phyloP scores from a whole-genome alignment of 2,888 invertebrate genomes.

The Campoplex capitator region DNA sequence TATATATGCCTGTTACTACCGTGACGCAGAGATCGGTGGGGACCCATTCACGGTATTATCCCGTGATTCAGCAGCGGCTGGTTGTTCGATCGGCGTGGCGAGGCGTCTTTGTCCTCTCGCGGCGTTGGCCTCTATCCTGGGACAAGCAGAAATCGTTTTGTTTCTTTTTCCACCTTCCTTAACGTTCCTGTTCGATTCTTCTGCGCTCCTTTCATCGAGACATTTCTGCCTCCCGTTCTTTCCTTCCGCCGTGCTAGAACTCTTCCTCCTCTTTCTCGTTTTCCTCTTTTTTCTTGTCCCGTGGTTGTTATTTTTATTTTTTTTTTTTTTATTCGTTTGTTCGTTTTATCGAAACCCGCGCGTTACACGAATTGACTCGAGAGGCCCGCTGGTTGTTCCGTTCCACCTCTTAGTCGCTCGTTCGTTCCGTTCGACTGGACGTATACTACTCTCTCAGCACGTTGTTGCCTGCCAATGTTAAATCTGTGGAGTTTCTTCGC shows the following conservation, averaged over 20 bases:
- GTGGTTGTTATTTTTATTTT: constrained; percentile 18
- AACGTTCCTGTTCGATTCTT: constrained; percentile 56
- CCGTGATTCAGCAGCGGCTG: constrained; percentile 74
- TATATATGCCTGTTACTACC: constrained; percentile 49
- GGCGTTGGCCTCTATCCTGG: constrained; percentile 56
- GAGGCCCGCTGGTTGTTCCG: constrained; percentile 59
- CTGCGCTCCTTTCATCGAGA: constrained; percentile 19
- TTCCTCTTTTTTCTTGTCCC: constrained; percentile 10
- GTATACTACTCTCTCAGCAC: constrained; percentile 44
- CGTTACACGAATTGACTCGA: constrained; percentile 63
- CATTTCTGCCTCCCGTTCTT: constrained; percentile 50
- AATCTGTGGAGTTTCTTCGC: constrained; percentile 37
- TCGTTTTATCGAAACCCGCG: constrained; percentile 57
- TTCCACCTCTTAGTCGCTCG: constrained; percentile 65
- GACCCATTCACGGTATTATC: constrained; percentile 74
- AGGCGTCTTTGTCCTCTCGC: constrained; percentile 63
- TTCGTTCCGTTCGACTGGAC: constrained; percentile 70
- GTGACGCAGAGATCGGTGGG: constrained; percentile 64
- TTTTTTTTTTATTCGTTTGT: constrained; percentile 40
- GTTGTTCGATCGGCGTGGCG: constrained; percentile 54
- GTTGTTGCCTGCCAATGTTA: constrained; percentile 43
- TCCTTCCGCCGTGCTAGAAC: constrained; percentile 41
- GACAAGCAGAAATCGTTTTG: constrained; percentile 35
- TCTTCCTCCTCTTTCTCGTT: constrained; percentile 15
- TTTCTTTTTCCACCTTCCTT: constrained; percentile 55